These are phyloP conservation scores for Bombus sylvicola DNA, from an alignment of 1,140 invertebrate species.

Conservation along the genomic window DNA sequence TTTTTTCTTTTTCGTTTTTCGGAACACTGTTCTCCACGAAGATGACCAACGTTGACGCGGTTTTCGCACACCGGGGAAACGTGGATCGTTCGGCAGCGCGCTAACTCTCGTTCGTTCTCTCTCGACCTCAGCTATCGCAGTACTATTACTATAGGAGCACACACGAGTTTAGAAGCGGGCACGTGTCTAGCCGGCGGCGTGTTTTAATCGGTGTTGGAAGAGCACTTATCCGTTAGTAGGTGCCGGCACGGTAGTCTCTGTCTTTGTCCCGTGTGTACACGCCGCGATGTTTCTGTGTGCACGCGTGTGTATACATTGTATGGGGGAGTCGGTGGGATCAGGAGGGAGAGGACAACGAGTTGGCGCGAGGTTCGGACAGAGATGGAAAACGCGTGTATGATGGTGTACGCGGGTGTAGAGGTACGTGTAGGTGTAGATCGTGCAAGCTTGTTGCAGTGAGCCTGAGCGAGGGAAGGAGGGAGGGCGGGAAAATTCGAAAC, in stretches of 20 bases:
- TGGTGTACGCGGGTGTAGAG: background rate
- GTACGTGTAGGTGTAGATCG: background rate
- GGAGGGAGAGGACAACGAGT: background rate
- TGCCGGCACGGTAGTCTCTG: constrained; percentile 27
- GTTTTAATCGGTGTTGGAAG: constrained; percentile 66
- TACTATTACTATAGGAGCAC: constrained; percentile 36
- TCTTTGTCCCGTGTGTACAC: constrained; percentile 1
- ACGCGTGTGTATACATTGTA: constrained; percentile 10
- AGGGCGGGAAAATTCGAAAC: constrained; percentile 73
- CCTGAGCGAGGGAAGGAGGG: constrained; percentile 29
- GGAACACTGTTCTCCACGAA: background rate
- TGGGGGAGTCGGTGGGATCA: background rate
- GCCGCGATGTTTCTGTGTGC: constrained; percentile 2
- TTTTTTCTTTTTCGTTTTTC: background rate
- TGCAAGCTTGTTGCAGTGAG: background rate
- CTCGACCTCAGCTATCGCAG: background rate
- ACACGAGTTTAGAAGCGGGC: constrained; percentile 66
- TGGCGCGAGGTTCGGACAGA: background rate
- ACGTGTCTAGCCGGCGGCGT: constrained; percentile 73
- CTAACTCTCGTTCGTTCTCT: background rate
- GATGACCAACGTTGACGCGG: background rate
- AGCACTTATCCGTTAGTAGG: constrained; percentile 55
- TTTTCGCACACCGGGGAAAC: background rate
- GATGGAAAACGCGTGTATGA: background rate
- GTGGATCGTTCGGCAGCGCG: background rate